phyloP scores from a whole-genome alignment of 2,797 vertebrate genomes.

The Cuculus canorus region DNA sequence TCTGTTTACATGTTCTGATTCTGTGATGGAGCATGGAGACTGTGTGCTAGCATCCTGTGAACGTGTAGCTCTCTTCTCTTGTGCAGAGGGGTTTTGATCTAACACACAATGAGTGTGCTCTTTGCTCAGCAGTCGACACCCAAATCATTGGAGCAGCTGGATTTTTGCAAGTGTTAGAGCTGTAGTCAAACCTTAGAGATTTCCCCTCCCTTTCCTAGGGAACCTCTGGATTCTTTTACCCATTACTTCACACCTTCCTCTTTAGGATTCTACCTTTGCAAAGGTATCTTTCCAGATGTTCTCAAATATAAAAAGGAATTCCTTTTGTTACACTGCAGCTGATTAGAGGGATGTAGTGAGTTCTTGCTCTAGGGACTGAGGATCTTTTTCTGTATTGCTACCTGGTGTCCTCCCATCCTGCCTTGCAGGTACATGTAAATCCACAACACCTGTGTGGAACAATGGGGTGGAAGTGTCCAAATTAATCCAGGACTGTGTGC shows the following conservation, averaged over 20 bases:
- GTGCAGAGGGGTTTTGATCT: neutral
- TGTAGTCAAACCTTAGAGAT: neutral
- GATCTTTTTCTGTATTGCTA: neutral
- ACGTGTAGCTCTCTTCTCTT: neutral
- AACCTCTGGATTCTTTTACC: constrained; percentile 11
- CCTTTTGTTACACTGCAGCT: neutral
- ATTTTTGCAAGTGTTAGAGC: neutral
- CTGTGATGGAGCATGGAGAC: neutral
- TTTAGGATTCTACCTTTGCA: constrained; percentile 6
- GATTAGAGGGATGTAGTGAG: neutral
- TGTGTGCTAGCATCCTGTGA: neutral
- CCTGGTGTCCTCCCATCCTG: neutral
- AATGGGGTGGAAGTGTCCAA: neutral
- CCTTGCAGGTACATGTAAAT: neutral
- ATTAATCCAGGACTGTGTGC: neutral
- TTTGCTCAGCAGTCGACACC: neutral
- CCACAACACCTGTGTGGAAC: neutral
- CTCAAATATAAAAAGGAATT: neutral
- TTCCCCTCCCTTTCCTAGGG: constrained; percentile 28
- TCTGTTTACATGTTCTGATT: neutral
- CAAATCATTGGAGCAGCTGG: neutral
- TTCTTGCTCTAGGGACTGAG: neutral
- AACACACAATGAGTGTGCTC: neutral
- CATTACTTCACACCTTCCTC: constrained; percentile 44
- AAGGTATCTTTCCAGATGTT: constrained; percentile 16